Evolutionary conservation across 1,140 invertebrate genomes (phyloP), one percentile per base, ranked within the genome.

Genomic region (Goniozus legneri): DNA sequence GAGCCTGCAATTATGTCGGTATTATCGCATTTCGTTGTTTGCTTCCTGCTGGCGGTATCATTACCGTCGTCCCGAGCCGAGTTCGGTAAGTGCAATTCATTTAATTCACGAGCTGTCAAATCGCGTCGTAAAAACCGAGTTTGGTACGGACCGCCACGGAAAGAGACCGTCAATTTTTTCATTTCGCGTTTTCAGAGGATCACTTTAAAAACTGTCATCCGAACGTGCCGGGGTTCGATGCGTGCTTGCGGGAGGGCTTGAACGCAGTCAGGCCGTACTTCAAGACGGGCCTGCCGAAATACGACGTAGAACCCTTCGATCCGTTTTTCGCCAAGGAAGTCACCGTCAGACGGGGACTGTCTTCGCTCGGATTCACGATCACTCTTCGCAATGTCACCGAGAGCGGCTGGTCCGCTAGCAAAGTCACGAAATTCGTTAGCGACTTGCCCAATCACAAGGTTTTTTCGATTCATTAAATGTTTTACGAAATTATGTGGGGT

Each of bases 371-470:
- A 14, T 89, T 89, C 58, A 82, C 78, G 12, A 75, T 91, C 3
- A 82, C 78, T n/a, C 71, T 91, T 34, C 79, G 70, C 36, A 84
- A 90, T 61, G 83, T 90, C 1, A 84, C 78, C 8, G 89, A 91
- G 64, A 79, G 75, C 34, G 89, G 89, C 15, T 91, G 89, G 89
- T 78, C 82, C 0, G 60, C 75, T 1, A 89, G 87, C 7, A 84
- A 85, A 70, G 82, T 90, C 27, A 89, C 84, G 4, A 86, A 85
- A 71, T 87, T 87, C 58, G 74, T 72, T 47, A 74, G 69, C 15
- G 74, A 76, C 36, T 44, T 76, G 14, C 56, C 52, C 12, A 70
- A 73, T 46, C 55, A 71, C 44, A 75, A 73, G 69, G 74, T 33
- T 33, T 33, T 33, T 33, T 13, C 13, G 6, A n/a, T 10, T 33